phyloP scores from a whole-genome alignment of 2,797 vertebrate species.

The Poeciliopsis presidionis region DNA sequence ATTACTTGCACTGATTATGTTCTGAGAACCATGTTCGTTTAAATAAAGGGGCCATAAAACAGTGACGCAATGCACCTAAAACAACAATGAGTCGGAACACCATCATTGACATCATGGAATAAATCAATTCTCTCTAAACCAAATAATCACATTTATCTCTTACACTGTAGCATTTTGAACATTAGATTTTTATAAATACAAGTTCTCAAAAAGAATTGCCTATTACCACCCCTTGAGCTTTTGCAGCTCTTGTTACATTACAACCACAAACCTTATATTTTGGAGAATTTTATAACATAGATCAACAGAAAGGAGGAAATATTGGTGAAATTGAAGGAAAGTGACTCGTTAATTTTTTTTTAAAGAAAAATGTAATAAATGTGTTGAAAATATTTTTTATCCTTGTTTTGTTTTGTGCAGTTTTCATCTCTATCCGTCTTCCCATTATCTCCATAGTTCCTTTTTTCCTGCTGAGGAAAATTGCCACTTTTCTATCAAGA shows the following conservation, averaged over 20 bases:
- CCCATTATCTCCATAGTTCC: neutral
- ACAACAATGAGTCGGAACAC: conserved; percentile 25
- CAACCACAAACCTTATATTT: neutral
- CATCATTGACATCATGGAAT: conserved; percentile 52
- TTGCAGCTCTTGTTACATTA: neutral
- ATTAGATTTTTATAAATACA: neutral
- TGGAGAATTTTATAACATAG: neutral
- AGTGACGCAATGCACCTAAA: conserved; percentile 40
- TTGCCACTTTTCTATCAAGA: neutral
- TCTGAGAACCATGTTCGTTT: conserved; percentile 38
- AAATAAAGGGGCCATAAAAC: conserved; percentile 57
- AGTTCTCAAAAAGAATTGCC: neutral
- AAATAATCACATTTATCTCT: neutral
- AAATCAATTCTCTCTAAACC: neutral
- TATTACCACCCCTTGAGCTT: neutral
- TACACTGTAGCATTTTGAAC: neutral
- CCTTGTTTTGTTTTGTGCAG: neutral
- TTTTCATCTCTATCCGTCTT: neutral
- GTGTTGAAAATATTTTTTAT: neutral
- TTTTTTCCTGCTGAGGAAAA: neutral
- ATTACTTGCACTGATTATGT: conserved; percentile 49
- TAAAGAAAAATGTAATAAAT: neutral
- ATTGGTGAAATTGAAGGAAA: neutral
- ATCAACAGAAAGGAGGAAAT: neutral
- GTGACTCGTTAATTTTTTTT: neutral